phyloP scores from a whole-genome alignment of 1,140 invertebrate genomes.

The Hyles vespertilio region DNA sequence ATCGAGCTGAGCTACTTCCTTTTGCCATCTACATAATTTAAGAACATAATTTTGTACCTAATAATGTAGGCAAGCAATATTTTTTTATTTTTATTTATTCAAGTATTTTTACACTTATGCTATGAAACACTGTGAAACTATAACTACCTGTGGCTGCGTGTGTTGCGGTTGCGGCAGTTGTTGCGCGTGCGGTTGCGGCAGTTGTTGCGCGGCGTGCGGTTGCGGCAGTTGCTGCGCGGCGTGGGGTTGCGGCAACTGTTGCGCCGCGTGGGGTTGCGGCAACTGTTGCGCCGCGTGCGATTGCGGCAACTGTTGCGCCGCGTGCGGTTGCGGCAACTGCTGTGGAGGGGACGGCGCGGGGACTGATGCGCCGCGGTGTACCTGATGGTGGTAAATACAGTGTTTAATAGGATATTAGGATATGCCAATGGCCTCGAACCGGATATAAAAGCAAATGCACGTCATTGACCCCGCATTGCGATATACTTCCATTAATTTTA shows the following conservation, averaged over 20 bases:
- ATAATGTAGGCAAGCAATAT: no score
- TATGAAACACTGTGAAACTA: no score
- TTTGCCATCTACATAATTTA: no score
- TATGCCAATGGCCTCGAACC: neutral
- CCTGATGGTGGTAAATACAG: conserved; percentile 8
- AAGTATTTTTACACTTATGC: no score
- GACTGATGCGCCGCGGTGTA: conserved; percentile 66
- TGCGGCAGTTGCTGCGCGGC: conserved; percentile 5
- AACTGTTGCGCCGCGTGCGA: neutral
- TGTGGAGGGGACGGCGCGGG: conserved; percentile 44
- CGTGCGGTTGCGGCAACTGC: conserved; percentile 2
- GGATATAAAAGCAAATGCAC: neutral
- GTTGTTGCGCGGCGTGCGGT: conserved; percentile 2
- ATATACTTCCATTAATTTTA: no score
- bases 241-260: conserved; percentile 23
- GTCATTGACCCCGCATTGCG: no score
- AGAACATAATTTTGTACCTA: no score
- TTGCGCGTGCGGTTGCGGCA: conserved; percentile 25
- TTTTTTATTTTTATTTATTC: no score
- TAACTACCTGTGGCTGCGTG: conserved; percentile 21
- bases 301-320: conserved; percentile 9
- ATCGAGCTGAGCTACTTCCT: no score
- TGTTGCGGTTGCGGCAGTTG: conserved; percentile 29
- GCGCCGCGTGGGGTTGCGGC: conserved; percentile 4
- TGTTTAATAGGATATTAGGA: neutral